Evolutionary conservation across 2,888 invertebrate species (phyloP), one percentile per base, ranked within the genome.

Genomic region (Caenorhabditis sp.): DNA sequence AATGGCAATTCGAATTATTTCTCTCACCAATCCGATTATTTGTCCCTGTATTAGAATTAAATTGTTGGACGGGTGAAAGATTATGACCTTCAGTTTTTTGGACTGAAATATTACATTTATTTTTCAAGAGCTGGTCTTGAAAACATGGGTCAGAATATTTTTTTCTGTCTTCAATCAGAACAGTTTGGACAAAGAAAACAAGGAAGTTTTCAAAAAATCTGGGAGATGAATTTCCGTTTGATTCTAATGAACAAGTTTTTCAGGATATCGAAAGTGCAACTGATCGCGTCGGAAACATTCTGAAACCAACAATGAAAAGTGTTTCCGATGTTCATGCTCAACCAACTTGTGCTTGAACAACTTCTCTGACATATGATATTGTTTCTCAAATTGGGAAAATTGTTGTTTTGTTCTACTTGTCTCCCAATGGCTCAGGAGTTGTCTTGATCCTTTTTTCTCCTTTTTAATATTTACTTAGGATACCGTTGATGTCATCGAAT

Each of bases 241-340:
- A n/a, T n/a, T n/a, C n/a, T n/a, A n/a, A n/a, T n/a, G n/a, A n/a
- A n/a, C n/a, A n/a, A n/a, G 59, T 36, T 51, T 69, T 78, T 66
- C 59, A 81, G 79, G 81, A 81, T 36, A 81, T 81, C 21, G 81
- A 81, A 60, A 63, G 54, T 14, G 75, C 78, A n/a, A 71, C 78
- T 0, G 77, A 79, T 31, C 70, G 81, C 6, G 73, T 81, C 8
- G 76, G 70, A 0, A 66, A 69, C 19, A 76, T 77, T 12, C 49
- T 81, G 24, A 78, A 77, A 53, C 70, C 78, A 36, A 66, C 67
- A 31, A 50, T 78, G 24, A 76, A 73, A 57, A 64, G 61, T 55
- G 62, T 73, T n/a, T 65, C 77, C 12, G 63, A 73, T 49, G 72
- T 55, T 50, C 63, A 69, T 19, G 26, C 55, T 23, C 53, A 50